Conservation (phyloP, 2,888 invertebrate species). For the Andrena fulva region DNA sequence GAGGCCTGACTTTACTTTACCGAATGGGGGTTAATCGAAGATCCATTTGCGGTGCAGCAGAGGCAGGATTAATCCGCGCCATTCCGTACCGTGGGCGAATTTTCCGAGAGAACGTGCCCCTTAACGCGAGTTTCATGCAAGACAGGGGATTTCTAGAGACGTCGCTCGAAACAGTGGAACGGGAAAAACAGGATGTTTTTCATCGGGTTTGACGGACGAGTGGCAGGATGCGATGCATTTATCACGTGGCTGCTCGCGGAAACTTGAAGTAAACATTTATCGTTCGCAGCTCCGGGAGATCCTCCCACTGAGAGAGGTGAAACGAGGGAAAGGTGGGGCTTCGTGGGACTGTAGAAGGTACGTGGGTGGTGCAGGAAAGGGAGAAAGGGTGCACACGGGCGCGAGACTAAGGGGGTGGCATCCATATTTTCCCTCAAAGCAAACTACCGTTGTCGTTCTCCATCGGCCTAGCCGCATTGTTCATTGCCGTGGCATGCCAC, state of each 20-base stretch:
- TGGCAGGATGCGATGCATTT: slow-evolving; percentile 57
- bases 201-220: slow-evolving; percentile 54
- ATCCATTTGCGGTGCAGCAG: too few relatives aligned
- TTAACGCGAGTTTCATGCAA: slow-evolving; percentile 12
- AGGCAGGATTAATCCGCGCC: too few relatives aligned
- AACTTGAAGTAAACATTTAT: slow-evolving; percentile 66
- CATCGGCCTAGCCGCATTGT: slow-evolving; percentile 58
- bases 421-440: slow-evolving; percentile 53
- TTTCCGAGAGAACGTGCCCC: too few relatives aligned
- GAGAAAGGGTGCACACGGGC: not conserved
- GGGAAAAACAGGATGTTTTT: slow-evolving; percentile 60
- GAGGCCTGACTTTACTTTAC: too few relatives aligned
- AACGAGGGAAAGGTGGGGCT: slow-evolving; percentile 2
- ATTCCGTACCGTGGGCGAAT: too few relatives aligned
- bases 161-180: not conserved
- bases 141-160: not conserved
- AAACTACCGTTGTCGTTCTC: slow-evolving; percentile 53
- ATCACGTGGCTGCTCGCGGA: slow-evolving; percentile 48
- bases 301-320: slow-evolving; percentile 30
- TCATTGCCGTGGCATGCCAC: slow-evolving; percentile 55
- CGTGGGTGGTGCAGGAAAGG: not conserved
- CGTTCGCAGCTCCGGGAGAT: slow-evolving; percentile 43
- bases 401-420: slow-evolving; percentile 40
- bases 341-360: not conserved
- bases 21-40: too few relatives aligned